Conservation (phyloP, 2,797 vertebrate genomes). For the Melanotaenia pygmaea region DNA sequence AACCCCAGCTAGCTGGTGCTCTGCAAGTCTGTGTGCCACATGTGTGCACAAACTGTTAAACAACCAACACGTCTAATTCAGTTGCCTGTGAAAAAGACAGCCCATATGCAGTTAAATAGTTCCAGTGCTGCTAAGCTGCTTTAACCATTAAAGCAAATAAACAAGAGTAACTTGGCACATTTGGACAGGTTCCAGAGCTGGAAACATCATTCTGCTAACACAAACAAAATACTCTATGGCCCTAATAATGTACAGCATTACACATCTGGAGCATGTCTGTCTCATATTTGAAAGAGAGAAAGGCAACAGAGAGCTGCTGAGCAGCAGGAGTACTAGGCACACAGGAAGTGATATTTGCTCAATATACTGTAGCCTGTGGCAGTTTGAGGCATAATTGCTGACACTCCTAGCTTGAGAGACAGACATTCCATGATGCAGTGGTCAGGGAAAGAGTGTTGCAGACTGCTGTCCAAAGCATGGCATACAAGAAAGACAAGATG, state of each 20-base stretch:
- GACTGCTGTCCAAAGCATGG: conserved; percentile 61
- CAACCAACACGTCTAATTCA: conserved; percentile 32
- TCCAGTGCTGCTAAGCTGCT: conserved; percentile 46
- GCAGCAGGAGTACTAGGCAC: conserved; percentile 49
- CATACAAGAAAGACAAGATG: conserved; percentile 53
- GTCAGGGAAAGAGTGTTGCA: conserved; percentile 61
- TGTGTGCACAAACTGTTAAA: conserved; percentile 67
- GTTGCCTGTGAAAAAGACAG: conserved; percentile 36
- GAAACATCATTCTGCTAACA: conserved; percentile 54
- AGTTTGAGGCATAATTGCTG: conserved; percentile 70
- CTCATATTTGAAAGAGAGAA: conserved; percentile 48
- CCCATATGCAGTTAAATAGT: conserved; percentile 48
- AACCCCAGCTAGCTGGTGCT: conserved; percentile 47
- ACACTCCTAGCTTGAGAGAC: conserved; percentile 58
- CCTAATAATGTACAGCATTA: conserved; percentile 57
- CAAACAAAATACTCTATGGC: conserved; percentile 55
- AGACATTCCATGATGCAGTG: conserved; percentile 52
- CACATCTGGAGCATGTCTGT: conserved; percentile 63
- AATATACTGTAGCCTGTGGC: conserved; percentile 71
- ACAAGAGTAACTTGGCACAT: conserved; percentile 59
- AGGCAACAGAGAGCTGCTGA: conserved; percentile 52
- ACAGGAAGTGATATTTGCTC: conserved; percentile 74
- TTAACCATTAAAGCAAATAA: conserved; percentile 59
- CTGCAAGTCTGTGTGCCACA: conserved; percentile 71
- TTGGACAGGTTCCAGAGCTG: conserved; percentile 52